These are phyloP conservation scores for Atherinosoma microstoma DNA, from an alignment of 2,797 vertebrate genomes.

Conservation along the genomic window DNA sequence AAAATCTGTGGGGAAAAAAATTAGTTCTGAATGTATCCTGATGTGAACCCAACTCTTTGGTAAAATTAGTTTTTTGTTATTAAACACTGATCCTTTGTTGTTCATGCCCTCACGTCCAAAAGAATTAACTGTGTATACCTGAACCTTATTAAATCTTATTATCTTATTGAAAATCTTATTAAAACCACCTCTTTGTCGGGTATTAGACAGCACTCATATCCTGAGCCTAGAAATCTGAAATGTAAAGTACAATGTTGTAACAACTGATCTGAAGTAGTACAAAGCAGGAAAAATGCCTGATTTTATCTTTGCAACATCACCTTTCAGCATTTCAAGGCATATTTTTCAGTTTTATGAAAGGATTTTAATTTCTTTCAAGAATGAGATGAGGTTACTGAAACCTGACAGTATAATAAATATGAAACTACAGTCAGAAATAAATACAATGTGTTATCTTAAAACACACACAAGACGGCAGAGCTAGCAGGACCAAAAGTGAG, in stretches of 20 bases:
- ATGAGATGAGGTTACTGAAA: not conserved
- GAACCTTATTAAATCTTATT: not conserved
- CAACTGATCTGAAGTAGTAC: not conserved
- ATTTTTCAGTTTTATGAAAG: not conserved
- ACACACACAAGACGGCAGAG: not conserved
- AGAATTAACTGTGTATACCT: constrained; percentile 42
- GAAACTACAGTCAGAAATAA: not conserved
- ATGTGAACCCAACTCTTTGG: not conserved
- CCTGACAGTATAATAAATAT: not conserved
- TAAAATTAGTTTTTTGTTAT: constrained; percentile 5
- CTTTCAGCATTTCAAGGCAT: not conserved
- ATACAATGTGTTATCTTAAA: not conserved
- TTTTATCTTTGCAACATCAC: not conserved
- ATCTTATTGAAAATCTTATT: not conserved
- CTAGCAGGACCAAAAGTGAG: not conserved
- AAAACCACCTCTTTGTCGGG: not conserved
- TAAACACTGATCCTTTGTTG: constrained; percentile 26
- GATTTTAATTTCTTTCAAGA: not conserved
- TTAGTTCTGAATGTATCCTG: not conserved
- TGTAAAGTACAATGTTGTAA: not conserved
- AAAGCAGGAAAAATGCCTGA: not conserved
- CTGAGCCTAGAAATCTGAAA: not conserved
- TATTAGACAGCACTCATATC: not conserved
- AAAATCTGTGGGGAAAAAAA: not conserved
- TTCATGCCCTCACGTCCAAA: constrained; percentile 30